phyloP scores from a whole-genome alignment of 2,888 invertebrate genomes.

The Torymus auratus region DNA sequence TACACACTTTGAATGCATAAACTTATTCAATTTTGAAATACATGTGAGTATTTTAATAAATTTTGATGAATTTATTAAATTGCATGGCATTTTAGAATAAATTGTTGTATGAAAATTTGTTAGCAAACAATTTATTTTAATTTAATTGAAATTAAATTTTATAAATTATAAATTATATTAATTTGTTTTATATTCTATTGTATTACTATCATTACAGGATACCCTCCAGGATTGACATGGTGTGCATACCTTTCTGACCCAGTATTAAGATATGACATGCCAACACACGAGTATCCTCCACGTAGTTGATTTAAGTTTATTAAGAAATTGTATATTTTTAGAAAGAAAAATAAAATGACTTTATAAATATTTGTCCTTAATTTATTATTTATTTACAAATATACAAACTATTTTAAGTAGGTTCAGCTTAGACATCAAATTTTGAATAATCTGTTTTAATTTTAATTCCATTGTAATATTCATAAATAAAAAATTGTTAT shows the following conservation, averaged over 20 bases:
- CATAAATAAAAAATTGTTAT: no score
- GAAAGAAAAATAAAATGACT: slow-evolving; percentile 23
- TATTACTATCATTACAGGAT: slow-evolving; percentile 70
- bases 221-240: slow-evolving; percentile 75
- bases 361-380: slow-evolving; percentile 15
- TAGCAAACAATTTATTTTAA: not conserved
- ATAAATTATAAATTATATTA: not conserved
- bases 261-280: slow-evolving; percentile 62
- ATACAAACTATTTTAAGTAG: slow-evolving; percentile 12
- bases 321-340: slow-evolving; percentile 20
- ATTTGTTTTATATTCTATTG: slow-evolving; percentile 24
- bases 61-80: not conserved
- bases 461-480: no score
- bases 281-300: slow-evolving; percentile 13
- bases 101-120: not conserved
- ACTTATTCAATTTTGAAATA: slow-evolving; percentile 42
- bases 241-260: slow-evolving; percentile 74
- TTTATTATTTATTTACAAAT: slow-evolving; percentile 21
- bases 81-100: not conserved
- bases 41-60: slow-evolving; percentile 57
- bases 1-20: slow-evolving; percentile 69
- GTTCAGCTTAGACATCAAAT: no score
- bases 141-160: not conserved
- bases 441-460: no score
- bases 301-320: slow-evolving; percentile 1